Evolutionary conservation across 2,888 invertebrate species (phyloP).

Genomic region (Drosophila kuntzei): DNA sequence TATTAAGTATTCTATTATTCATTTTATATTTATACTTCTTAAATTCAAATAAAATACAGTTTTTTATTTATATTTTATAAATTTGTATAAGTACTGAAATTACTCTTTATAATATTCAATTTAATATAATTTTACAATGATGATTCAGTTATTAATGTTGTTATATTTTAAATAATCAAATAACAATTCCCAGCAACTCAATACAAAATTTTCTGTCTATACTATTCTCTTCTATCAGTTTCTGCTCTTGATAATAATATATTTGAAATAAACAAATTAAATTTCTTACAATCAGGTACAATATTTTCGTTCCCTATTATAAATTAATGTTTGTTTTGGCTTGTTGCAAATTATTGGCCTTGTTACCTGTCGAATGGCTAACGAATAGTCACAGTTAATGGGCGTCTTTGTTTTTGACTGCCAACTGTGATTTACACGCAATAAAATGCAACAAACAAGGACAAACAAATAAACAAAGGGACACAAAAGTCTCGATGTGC

Average conservation of each 20-base stretch:
- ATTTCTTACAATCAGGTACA: not conserved
- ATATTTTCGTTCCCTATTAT: not conserved
- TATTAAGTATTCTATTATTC: too few species aligned
- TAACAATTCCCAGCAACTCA: too few species aligned
- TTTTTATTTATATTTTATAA: too few species aligned
- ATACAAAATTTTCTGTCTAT: too few species aligned
- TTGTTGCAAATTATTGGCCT: conserved; percentile 6
- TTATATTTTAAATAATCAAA: too few species aligned
- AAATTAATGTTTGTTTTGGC: not conserved
- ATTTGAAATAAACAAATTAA: not conserved
- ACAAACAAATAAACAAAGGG: conserved; percentile 33
- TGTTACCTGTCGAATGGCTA: conserved; percentile 41
- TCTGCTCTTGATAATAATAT: not conserved
- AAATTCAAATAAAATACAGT: too few species aligned
- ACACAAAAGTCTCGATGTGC: conserved; percentile 19
- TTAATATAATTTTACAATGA: too few species aligned
- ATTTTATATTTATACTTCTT: too few species aligned
- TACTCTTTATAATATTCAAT: too few species aligned
- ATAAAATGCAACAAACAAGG: conserved; percentile 54
- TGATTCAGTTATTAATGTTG: too few species aligned
- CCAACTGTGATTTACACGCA: conserved; percentile 67
- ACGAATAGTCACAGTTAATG: conserved; percentile 22
- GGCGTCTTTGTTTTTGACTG: conserved; percentile 9
- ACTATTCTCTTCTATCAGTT: too few species aligned
- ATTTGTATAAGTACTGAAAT: too few species aligned